Evolutionary conservation across 2,113 vertebrate species (phyloP), one percentile per base, ranked within the genome.

Genomic region (Pangasianodon hypophthalmus): DNA sequence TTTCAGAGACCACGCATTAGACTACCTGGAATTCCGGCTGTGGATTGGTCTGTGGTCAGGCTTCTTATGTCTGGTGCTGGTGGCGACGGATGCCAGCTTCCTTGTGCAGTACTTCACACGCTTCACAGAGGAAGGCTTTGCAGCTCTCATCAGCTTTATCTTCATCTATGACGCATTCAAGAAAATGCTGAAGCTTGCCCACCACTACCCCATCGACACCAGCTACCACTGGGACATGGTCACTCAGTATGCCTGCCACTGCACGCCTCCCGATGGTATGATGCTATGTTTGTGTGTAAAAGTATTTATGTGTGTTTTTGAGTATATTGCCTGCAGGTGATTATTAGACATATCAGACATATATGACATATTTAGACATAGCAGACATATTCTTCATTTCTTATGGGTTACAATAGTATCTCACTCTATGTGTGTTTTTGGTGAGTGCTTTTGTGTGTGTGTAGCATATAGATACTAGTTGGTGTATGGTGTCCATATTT

Each of bases 161-260:
- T 99, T 99, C 92, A 99, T 99, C 91, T 99, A 99, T 0, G 98
- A 99, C 69, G 97, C 98, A 83, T 99, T 99, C 94, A 99, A 99
- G 93, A 99, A 99, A 95, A 99, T 99, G 98, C 97, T 99, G 85
- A 98, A 98, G 90, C 95, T 99, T 88, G 96, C 97, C 0, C 95
- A 98, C 86, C 94, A 98, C 93, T 97, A 99, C 91, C 97, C 97
- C 0, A 98, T 99, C 90, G 97, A 99, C 93, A 84, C 96, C 0
- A 14, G 95, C 11, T 99, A 96, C 89, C 94, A 95, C 90, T 93
- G 95, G 91, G 93, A 98, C 86, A 94, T 97, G 2, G 92, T 97
- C 91, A 99, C 97, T 0, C 96, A 92, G 44, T 99, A 97, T 81
- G 95, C 94, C 92, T 99, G 98, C 92, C 93, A 89, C 91, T 99